Evolutionary conservation across 2,797 vertebrate genomes (phyloP), one percentile per base, ranked within the genome.

Genomic region (Vireo griseus): DNA sequence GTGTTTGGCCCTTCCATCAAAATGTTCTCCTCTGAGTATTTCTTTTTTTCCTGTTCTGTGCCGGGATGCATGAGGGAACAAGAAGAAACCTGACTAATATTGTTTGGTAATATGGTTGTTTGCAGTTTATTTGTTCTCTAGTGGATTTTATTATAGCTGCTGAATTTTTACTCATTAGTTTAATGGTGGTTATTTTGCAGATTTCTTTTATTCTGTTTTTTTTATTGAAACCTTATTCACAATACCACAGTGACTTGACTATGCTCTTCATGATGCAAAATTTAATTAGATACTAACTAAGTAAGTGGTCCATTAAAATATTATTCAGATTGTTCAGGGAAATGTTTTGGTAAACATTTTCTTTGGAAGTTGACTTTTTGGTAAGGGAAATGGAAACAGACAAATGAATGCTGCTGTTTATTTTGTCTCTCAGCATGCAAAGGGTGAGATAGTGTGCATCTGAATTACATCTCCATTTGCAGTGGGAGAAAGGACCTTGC

Each of bases 111-210:
- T 92, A 91, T 3, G 25, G 84, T 72, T 96, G 84, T 79, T 94
- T 82, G 82, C 90, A 86, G 77, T 94, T 95, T 95, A 78, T 94
- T 93, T 90, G 84, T 92, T 96, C 96, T 95, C 95, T 77, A 24
- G 92, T 95, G 95, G 75, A 88, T 97, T 97, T 94, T 82, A 65
- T 86, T 94, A 92, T 88, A 90, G 93, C 88, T 91, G 89, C 80
- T 89, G 96, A 95, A 94, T 90, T 97, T 97, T 96, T 85, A 78
- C 86, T 96, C 96, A 94, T 97, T 95, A 94, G 95, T 96, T 96
- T 97, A 97, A 96, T 97, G 95, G 76, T 69, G 71, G 96, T 83
- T 97, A 96, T 96, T 97, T 93, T 86, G 87, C 73, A 96, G 89
- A 96, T 90, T 92, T 95, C 87, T 93, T 95, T 92, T 93, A 95